Percentiles rank a stretch among this genome's conserved stretches.
These are phyloP conservation scores for Hippotragus niger DNA, from an alignment of 2,113 vertebrate species.

Conservation along the genomic window DNA sequence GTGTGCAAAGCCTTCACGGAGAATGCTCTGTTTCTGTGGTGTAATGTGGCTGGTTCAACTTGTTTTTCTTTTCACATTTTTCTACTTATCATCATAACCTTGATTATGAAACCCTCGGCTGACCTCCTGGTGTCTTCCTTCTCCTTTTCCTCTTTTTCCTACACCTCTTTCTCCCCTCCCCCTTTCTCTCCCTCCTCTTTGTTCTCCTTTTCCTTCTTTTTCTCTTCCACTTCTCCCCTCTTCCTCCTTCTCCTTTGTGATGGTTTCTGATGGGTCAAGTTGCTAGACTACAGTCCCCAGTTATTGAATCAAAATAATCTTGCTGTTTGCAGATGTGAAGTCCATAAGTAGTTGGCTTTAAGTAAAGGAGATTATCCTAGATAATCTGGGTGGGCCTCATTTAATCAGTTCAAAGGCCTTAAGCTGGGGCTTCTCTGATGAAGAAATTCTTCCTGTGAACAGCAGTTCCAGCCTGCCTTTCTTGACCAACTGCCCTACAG, in stretches of 20 bases:
- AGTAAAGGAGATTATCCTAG: background rate
- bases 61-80: background rate
- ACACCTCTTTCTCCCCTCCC: too few relatives aligned
- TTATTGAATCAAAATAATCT: conserved; percentile 3
- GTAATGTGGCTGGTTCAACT: background rate
- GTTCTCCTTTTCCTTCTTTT: background rate
- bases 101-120: background rate
- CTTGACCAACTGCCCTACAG: background rate
- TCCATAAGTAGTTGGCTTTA: background rate
- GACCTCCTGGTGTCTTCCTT: background rate
- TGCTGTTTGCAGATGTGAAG: conserved; percentile 9
- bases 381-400: background rate
- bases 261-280: background rate
- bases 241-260: background rate
- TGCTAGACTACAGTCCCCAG: background rate
- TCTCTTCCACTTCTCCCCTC: background rate
- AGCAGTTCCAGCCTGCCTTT: background rate
- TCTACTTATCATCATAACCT: background rate
- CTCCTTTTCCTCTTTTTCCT: background rate
- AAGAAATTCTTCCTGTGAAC: background rate
- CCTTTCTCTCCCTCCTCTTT: background rate
- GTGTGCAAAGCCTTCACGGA: background rate
- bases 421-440: background rate
- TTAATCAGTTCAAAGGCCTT: background rate
- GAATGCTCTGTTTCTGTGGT: background rate